phyloP scores from a whole-genome alignment of 1,140 invertebrate species.

The Drosophila nikananu region DNA sequence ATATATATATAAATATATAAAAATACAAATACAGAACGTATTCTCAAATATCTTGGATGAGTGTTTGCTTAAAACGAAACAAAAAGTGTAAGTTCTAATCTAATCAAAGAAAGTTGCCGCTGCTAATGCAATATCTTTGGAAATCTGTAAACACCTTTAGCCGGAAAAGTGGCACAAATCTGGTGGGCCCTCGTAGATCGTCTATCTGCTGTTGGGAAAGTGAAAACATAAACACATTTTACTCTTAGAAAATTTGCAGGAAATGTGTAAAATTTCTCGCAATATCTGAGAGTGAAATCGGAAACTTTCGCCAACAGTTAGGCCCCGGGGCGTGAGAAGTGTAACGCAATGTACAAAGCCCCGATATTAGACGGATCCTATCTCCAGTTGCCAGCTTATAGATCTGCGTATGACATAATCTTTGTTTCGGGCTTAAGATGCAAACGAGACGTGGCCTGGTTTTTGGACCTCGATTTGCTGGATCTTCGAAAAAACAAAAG shows the following conservation, averaged over 20 bases:
- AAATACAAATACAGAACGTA: background rate
- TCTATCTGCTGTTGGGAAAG: slow-evolving; percentile 47
- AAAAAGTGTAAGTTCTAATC: slow-evolving; percentile 34
- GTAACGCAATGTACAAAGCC: slow-evolving; percentile 58
- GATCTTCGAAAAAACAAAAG: slow-evolving; percentile 22
- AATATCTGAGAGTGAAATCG: slow-evolving; percentile 65
- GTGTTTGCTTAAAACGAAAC: background rate
- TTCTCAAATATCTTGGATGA: background rate
- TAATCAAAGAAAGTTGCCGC: slow-evolving; percentile 74
- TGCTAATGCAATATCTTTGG: slow-evolving; percentile 52
- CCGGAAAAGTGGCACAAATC: slow-evolving; percentile 44
- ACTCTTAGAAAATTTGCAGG: slow-evolving; percentile 49
- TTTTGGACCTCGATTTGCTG: slow-evolving; percentile 7
- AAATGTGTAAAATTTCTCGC: slow-evolving; percentile 70
- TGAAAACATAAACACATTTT: slow-evolving; percentile 70
- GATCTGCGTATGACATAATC: slow-evolving; percentile 80
- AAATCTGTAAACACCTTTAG: slow-evolving; percentile 54
- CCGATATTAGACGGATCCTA: slow-evolving; percentile 35
- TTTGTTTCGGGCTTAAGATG: slow-evolving; percentile 65
- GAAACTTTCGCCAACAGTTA: slow-evolving; percentile 48
- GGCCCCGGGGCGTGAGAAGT: slow-evolving; percentile 71
- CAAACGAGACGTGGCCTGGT: slow-evolving; percentile 68
- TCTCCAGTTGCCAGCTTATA: slow-evolving; percentile 49
- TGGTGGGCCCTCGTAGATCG: slow-evolving; percentile 33
- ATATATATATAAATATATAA: too few species aligned